Evolutionary conservation across 2,797 vertebrate genomes (phyloP), one percentile per base, ranked within the genome.

Genomic region (Threskiornis aethiopicus): DNA sequence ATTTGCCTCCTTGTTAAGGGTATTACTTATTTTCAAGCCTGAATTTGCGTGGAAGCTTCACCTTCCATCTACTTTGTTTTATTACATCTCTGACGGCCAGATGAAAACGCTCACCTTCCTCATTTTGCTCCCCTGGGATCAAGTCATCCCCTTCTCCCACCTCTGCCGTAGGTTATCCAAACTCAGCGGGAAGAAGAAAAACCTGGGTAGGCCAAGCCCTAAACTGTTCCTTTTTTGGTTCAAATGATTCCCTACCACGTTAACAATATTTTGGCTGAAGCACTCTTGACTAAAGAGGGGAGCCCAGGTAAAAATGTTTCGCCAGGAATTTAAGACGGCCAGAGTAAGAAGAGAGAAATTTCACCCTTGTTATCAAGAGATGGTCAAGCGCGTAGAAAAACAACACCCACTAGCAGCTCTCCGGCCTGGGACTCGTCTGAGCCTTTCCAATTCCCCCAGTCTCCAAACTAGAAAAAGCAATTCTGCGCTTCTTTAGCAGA

Each of bases 171-270:
- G 2, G 4, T 21, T 13, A 55, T 4, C 18, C 73, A 92, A 72
- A 62, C 5, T 8, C 46, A 69, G 39, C 65, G 57, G 4, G 22
- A 39, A 11, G 5, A 39, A 31, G 5, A 37, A 90, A 85, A 58
- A 24, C 1, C 3, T 5, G 5, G 6, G 4, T 6, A 57, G 16
- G 29, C 11, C 37, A 51, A 78, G 8, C 0, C 4, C 33, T 49
- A 19, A 77, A 54, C 11, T 24, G 37, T 9, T 20, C 21, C 11
- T 46, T 41, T 42, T 69, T 2, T 25, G 2, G 10, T 21, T 29
- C 17, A 72, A 61, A 20, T 5, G 0, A n/a, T 65, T 59, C 24
- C 16, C 42, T 31, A 62, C 13, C 33, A 19, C 0, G 0, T 11
- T 13, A 33, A 29, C 3, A 3, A 26, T 54, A 42, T 54, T 82